These are phyloP conservation scores for Dynastes tityus DNA, from an alignment of 2,888 invertebrate species.

Conservation along the genomic window DNA sequence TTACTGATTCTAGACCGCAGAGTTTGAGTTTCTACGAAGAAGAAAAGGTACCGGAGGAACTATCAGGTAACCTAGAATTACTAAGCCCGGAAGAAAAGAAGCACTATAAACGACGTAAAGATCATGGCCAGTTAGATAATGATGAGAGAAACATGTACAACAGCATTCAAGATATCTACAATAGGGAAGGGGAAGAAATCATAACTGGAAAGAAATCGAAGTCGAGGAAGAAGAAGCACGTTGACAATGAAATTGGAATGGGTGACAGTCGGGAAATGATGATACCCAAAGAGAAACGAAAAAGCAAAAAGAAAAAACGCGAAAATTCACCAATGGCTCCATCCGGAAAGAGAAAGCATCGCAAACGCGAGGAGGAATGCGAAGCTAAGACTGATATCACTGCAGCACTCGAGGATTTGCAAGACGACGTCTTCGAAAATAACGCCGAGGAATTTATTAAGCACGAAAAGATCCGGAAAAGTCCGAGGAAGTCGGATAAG, in stretches of 20 bases:
- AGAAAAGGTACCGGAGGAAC: slow-evolving; percentile 69
- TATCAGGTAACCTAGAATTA: slow-evolving; percentile 69
- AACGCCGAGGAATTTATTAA: slow-evolving; percentile 61
- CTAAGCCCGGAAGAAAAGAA: slow-evolving; percentile 69
- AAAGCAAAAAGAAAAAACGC: slow-evolving; percentile 68
- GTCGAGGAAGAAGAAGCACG: slow-evolving; percentile 67
- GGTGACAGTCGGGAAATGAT: slow-evolving; percentile 70
- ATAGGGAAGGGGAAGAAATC: slow-evolving; percentile 65
- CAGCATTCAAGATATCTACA: slow-evolving; percentile 67
- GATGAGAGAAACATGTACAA: slow-evolving; percentile 69
- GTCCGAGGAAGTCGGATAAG: slow-evolving; percentile 67
- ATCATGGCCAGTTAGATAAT: slow-evolving; percentile 66
- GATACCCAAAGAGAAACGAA: slow-evolving; percentile 69
- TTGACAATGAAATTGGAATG: slow-evolving; percentile 54
- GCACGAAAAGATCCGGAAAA: slow-evolving; percentile 64
- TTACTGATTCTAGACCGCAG: slow-evolving; percentile 70
- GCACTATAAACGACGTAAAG: slow-evolving; percentile 67
- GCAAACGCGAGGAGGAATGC: slow-evolving; percentile 66
- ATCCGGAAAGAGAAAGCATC: slow-evolving; percentile 66
- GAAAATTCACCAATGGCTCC: slow-evolving; percentile 63
- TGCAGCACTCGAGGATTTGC: slow-evolving; percentile 69
- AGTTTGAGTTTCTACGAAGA: slow-evolving; percentile 71
- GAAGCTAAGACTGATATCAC: slow-evolving; percentile 68
- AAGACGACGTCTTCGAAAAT: slow-evolving; percentile 70
- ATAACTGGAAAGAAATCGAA: slow-evolving; percentile 66